These are phyloP conservation scores for Spizaetus ornatus DNA, from an alignment of 2,113 vertebrate species.

Conservation along the genomic window DNA sequence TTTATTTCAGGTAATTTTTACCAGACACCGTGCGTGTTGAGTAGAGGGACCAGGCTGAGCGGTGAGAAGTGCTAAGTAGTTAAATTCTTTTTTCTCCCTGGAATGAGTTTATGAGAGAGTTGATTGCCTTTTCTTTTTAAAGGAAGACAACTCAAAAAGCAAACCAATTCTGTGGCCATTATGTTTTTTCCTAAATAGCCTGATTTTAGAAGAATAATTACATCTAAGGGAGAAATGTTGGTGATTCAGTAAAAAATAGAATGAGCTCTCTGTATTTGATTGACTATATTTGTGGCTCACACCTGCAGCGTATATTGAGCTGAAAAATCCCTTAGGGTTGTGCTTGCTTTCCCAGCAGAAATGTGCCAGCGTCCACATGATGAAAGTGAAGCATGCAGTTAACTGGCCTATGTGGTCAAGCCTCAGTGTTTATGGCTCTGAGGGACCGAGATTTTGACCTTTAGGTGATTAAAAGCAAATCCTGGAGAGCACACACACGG, in stretches of 20 bases:
- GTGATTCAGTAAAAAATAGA: neutral
- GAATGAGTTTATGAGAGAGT: neutral
- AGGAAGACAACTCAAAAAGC: neutral
- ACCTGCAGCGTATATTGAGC: neutral
- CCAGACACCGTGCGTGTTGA: accelerated
- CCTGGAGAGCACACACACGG: neutral
- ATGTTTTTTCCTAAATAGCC: neutral
- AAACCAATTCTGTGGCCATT: neutral
- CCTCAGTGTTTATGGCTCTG: neutral
- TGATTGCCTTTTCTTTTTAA: neutral
- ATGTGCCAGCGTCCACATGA: neutral
- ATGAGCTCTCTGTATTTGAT: neutral
- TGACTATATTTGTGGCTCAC: neutral
- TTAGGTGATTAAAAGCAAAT: neutral
- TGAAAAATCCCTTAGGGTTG: neutral
- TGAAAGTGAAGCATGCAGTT: neutral
- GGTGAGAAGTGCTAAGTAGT: neutral
- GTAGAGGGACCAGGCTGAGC: neutral
- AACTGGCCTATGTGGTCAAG: neutral
- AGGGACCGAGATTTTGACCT: neutral
- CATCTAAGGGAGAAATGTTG: neutral
- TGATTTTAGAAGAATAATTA: neutral
- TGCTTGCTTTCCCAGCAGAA: neutral
- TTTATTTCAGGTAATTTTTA: slow-evolving; percentile 85
- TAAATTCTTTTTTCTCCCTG: neutral